Evolutionary conservation across 2,113 vertebrate species (phyloP).

Genomic region (Stomatorhinus ivindoensis): DNA sequence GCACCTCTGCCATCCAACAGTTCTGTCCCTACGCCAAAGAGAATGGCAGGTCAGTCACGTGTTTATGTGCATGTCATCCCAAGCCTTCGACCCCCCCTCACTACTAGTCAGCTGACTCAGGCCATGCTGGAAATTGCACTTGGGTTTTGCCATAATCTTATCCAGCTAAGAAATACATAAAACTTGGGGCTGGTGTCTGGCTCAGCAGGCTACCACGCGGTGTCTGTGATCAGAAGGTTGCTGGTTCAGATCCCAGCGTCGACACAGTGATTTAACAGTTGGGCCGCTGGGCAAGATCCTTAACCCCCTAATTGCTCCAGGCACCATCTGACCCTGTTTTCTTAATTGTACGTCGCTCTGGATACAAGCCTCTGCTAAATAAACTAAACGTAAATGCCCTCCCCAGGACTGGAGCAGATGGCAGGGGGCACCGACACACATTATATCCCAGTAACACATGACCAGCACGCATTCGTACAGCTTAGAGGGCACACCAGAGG

Average conservation of each 20-base stretch:
- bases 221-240: background rate
- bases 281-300: background rate
- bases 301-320: background rate
- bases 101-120: background rate
- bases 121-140: background rate
- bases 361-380: background rate
- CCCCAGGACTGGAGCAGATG: background rate
- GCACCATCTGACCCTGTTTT: background rate
- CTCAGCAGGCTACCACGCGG: background rate
- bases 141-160: background rate
- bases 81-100: background rate
- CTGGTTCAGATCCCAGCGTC: background rate
- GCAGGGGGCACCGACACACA: background rate
- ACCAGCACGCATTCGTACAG: background rate
- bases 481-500: background rate
- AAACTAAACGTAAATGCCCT: background rate
- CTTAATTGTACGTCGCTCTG: background rate
- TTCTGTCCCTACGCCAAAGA: background rate
- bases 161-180: background rate
- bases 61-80: background rate
- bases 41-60: background rate
- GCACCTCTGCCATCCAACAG: background rate
- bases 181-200: background rate
- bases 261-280: background rate
- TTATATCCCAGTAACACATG: background rate